Percentiles rank a stretch among this genome's conserved stretches.
Evolutionary conservation across 2,113 vertebrate species (phyloP).

Genomic region (Saccopteryx leptura): DNA sequence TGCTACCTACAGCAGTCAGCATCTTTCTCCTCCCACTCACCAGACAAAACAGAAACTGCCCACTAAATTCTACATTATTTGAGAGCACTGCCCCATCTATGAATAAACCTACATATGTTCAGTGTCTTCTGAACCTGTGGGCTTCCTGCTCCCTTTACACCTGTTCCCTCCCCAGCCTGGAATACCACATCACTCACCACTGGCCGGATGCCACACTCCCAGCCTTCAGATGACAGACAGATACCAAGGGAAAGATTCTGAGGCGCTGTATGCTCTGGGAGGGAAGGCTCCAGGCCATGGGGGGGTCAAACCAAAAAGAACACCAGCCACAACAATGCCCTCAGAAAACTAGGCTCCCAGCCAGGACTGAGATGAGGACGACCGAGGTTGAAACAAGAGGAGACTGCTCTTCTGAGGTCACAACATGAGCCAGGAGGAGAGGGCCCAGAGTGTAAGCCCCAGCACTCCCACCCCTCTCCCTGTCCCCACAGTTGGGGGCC

Average conservation of each 20-base stretch:
- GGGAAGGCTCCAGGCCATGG: background rate
- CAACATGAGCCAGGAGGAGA: background rate
- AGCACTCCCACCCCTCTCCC: accelerated
- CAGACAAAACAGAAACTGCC: background rate
- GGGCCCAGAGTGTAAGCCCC: background rate
- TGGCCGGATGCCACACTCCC: background rate
- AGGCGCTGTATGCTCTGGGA: background rate
- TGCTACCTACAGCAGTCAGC: too few species aligned
- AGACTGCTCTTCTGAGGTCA: background rate
- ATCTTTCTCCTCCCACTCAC: background rate
- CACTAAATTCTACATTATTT: background rate
- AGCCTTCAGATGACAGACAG: accelerated
- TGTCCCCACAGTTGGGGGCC: accelerated
- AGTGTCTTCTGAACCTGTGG: background rate
- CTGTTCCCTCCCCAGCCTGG: background rate
- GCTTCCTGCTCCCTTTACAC: background rate
- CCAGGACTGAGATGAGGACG: background rate
- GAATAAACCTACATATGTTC: background rate
- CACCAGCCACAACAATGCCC: background rate
- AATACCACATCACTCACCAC: background rate
- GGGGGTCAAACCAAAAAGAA: background rate
- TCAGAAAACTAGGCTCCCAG: background rate
- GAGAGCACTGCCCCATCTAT: background rate
- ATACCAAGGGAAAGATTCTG: background rate
- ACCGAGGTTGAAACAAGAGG: background rate